Conservation (phyloP, 2,888 invertebrate species). For the Lobophora halterata region DNA sequence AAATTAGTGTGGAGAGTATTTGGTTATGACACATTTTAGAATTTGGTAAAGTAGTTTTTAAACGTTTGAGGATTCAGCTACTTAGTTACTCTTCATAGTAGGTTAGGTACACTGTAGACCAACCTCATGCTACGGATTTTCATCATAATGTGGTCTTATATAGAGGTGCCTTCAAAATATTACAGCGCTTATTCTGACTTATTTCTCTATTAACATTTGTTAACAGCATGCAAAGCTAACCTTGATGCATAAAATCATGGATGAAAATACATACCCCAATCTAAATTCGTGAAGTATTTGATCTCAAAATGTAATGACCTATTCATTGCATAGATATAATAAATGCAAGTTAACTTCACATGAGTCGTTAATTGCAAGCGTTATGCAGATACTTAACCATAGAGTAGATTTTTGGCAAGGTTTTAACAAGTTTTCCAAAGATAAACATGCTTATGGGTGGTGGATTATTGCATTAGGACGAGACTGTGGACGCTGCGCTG, state of each 20-base stretch:
- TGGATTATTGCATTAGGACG: conserved; percentile 83
- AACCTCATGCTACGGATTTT: conserved; percentile 39
- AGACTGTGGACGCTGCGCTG: conserved; percentile 96
- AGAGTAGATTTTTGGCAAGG: conserved; percentile 10
- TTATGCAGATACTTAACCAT: conserved; percentile 2
- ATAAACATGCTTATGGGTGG: conserved; percentile 42
- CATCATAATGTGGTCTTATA: conserved; percentile 8
- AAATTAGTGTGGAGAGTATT: conserved; percentile 2
- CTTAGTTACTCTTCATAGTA: too few species aligned
- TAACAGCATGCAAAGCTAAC: conserved; percentile 20
- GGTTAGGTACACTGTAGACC: too few species aligned
- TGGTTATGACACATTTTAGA: too few species aligned
- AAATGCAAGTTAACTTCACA: conserved; percentile 6
- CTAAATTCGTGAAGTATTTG: too few species aligned
- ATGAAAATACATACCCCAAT: too few species aligned
- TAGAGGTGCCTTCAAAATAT: conserved; percentile 6
- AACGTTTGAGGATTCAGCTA: conserved; percentile 1
- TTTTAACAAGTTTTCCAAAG: conserved; percentile 18
- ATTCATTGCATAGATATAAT: background rate
- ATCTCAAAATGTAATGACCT: too few species aligned
- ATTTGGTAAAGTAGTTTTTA: background rate
- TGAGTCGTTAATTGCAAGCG: background rate
- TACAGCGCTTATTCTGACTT: conserved; percentile 19
- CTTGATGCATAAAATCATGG: too few species aligned
- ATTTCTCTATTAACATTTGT: conserved; percentile 14